phyloP scores from a whole-genome alignment of 2,888 invertebrate species.

The Ditylenchus weischeri region DNA sequence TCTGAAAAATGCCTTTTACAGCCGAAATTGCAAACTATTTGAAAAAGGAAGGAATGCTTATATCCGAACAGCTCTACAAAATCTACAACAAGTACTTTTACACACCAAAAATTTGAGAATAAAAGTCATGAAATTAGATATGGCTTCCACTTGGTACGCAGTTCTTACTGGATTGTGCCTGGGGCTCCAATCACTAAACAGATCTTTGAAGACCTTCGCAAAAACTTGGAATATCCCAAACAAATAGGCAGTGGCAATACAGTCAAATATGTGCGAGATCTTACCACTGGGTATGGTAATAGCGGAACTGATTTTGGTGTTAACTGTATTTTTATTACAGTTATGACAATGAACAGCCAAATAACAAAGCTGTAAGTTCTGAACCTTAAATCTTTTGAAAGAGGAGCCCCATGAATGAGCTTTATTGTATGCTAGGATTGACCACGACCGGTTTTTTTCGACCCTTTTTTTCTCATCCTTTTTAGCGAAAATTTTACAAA shows the following conservation, averaged over 20 bases:
- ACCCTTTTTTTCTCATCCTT: too few species aligned
- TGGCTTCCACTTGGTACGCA: slow-evolving; percentile 81
- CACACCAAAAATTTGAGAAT: background rate
- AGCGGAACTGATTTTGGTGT: too few species aligned
- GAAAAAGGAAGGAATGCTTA: slow-evolving; percentile 60
- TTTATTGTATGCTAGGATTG: too few species aligned
- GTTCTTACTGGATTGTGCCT: slow-evolving; percentile 73
- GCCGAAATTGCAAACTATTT: slow-evolving; percentile 76
- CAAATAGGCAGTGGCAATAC: slow-evolving; percentile 60
- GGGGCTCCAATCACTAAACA: slow-evolving; percentile 47
- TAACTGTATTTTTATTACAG: slow-evolving; percentile 58
- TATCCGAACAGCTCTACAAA: slow-evolving; percentile 67
- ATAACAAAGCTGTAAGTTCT: slow-evolving; percentile 69
- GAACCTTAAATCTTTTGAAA: too few species aligned
- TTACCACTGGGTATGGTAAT: slow-evolving; percentile 69
- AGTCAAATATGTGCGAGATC: slow-evolving; percentile 75
- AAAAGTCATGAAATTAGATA: slow-evolving; percentile 65
- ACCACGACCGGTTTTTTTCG: too few species aligned
- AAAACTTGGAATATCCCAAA: slow-evolving; percentile 61
- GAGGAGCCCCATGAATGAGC: too few species aligned
- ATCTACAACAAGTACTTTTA: slow-evolving; percentile 71
- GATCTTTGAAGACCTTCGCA: slow-evolving; percentile 46
- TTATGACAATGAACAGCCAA: slow-evolving; percentile 72
- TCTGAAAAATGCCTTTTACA: too few species aligned
- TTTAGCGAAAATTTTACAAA: too few species aligned